Base-by-base conservation (phyloP, 2,797 vertebrate genomes). In the Lepus oiostolus region DNA sequence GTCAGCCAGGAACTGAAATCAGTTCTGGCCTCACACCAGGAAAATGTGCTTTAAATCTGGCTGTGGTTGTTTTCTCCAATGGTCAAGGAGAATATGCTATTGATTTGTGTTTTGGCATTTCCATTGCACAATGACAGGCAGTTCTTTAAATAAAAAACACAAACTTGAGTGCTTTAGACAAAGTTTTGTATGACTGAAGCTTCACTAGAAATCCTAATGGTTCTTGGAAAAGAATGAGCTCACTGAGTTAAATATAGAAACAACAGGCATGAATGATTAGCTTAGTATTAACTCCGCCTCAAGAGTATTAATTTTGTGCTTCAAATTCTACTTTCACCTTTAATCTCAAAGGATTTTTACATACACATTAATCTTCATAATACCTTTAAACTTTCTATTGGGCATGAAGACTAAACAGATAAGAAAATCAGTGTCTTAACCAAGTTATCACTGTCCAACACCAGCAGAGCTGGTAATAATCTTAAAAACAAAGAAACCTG, bases 101-200 rank as follows among this genome's bases (percentile, higher is more conserved):
- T 97, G 94, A 91, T 72, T 95, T 94, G 71, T 38, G 50, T 54
- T 84, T 84, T 82, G 92, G 75, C 84, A 70, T 65, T 86, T 90
- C 83, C 62, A 94, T 0, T 16, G 24, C 42, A 88, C 90, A 68
- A n/a, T 86, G 58, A 95, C 0, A 85, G 63, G 70, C 21, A 92
- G 70, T 54, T 91, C 88, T 86, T 77, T 91, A 65, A 80, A 47
- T 47, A 47, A 47, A 47, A 91, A 84, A 58, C 26, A 19, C 35
- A 83, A 10, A 24, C 82, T 67, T 63, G 22, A 81, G 8, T 35
- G 42, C 2, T 58, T 92, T 70, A 82, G 54, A 91, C 38, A 94
- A 96, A 93, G 93, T 52, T 65, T 76, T 82, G 93, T 76, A 89
- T 63, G 79, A 94, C 63, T 71, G 30, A 4, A 72, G 68, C 81